Evolutionary conservation across 2,888 invertebrate genomes (phyloP).

Genomic region (Reticulitermes lucifugus): DNA sequence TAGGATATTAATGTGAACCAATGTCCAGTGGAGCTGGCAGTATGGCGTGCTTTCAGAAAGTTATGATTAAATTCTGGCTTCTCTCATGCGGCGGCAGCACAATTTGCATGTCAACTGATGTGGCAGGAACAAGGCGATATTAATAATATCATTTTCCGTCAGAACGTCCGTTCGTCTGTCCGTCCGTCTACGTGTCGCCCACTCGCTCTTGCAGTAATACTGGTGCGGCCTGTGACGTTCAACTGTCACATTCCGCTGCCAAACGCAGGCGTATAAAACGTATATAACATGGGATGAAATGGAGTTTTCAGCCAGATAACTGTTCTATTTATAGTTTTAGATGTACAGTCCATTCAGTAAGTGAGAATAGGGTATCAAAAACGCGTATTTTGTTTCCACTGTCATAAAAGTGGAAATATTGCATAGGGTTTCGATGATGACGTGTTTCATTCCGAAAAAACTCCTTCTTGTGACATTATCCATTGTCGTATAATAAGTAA

Average conservation of each 20-base stretch:
- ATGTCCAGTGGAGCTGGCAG: neutral
- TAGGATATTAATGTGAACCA: neutral
- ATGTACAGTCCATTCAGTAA: neutral
- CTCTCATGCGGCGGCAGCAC: neutral
- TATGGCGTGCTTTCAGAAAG: slow-evolving; percentile 1
- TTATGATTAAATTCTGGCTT: slow-evolving; percentile 38
- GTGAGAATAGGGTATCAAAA: neutral
- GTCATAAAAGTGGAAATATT: too few relatives aligned
- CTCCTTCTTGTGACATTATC: too few relatives aligned
- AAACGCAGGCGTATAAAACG: slow-evolving; percentile 33
- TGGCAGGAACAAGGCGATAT: slow-evolving; percentile 40
- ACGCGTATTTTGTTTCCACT: neutral
- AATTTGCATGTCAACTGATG: slow-evolving; percentile 31
- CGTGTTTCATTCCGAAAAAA: too few relatives aligned
- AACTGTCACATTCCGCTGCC: slow-evolving; percentile 12
- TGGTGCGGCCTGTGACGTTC: neutral
- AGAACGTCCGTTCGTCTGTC: neutral
- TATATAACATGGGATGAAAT: slow-evolving; percentile 1
- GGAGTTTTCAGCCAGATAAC: slow-evolving; percentile 17
- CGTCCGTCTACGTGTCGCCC: neutral
- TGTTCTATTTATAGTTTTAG: slow-evolving; percentile 2
- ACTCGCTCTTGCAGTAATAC: neutral
- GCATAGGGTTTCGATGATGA: too few relatives aligned
- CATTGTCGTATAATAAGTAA: too few relatives aligned
- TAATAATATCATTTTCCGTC: slow-evolving; percentile 37